Percentiles rank a stretch among this genome's conserved stretches.
These are phyloP conservation scores for Callionymus lyra DNA, from an alignment of 2,113 vertebrate genomes.

Conservation along the genomic window DNA sequence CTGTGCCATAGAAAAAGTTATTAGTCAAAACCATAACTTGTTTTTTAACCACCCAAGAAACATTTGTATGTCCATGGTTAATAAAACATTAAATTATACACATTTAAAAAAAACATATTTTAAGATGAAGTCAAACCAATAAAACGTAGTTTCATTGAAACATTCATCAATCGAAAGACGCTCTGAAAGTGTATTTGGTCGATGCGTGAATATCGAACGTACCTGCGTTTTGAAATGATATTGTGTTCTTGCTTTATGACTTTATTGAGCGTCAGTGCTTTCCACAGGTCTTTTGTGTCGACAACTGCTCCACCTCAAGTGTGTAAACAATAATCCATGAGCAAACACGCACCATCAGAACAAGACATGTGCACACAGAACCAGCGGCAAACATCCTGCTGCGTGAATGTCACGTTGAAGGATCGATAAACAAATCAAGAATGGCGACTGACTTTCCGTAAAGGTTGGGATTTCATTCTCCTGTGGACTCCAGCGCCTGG, in stretches of 20 bases:
- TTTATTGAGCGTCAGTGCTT: slow-evolving; percentile 24
- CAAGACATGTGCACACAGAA: background rate
- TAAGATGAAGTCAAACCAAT: background rate
- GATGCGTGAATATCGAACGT: slow-evolving; percentile 11
- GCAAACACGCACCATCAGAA: background rate
- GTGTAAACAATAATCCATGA: background rate
- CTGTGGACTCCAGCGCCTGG: no score
- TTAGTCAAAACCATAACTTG: no score
- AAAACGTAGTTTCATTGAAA: slow-evolving; percentile 15
- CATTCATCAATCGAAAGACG: slow-evolving; percentile 24
- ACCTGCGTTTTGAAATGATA: slow-evolving; percentile 16
- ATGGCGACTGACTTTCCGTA: no score
- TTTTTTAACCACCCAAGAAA: no score
- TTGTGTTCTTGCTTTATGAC: slow-evolving; percentile 23
- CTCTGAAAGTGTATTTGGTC: slow-evolving; percentile 21
- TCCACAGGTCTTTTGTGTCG: slow-evolving; percentile 11
- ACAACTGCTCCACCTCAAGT: slow-evolving; percentile 14
- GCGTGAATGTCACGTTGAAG: no score
- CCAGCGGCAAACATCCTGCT: background rate
- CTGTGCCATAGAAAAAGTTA: no score
- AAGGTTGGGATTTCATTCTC: no score
- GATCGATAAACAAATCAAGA: no score
- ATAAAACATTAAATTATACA: no score
- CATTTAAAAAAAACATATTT: no score
- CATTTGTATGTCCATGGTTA: no score